Evolutionary conservation across 2,888 invertebrate species (phyloP), one percentile per base, ranked within the genome.

Genomic region (Hydrotaea diabolus): DNA sequence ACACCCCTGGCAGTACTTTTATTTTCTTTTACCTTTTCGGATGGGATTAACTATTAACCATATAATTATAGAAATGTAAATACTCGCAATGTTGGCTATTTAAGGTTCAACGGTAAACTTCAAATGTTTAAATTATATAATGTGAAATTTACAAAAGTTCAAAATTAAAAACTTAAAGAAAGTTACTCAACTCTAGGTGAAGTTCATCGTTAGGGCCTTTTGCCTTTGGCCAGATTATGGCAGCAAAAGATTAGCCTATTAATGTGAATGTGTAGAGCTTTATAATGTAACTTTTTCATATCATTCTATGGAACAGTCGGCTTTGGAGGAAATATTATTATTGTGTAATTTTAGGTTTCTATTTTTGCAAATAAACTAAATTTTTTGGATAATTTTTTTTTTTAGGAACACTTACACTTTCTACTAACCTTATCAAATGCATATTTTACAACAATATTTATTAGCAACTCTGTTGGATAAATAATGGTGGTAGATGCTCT

Each of bases 111-210:
- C 49, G 49, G 49, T 49, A 39, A 49, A 49, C 31, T 15, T 49
- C n/a, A 15, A 49, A 49, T n/a, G 4, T 49, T n/a, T 49, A 49
- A 8, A 49, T 49, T 49, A 49, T 49, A 49, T 49, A 49, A 49
- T 49, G n/a, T 49, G 49, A 49, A 49, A 49, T 49, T 49, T 49
- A 2, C 49, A 49, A 49, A 49, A 49, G 49, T 49, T 49, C 15
- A 49, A 49, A 49, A 49, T 49, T 49, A 49, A 31, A 49, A n/a
- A 49, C 49, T 3, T n/a, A n/a, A 49, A 49, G 49, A 49, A 49
- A 49, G 49, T 49, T 49, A 49, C 49, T n/a, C n/a, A 49, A 49
- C n/a, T 49, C n/a, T 49, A n/a, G n/a, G n/a, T n/a, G 49, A n/a
- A 49, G n/a, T 49, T 49, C 15, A 49, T 43, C 7, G 9, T 39